Evolutionary conservation across 2,888 invertebrate genomes (phyloP), one percentile per base, ranked within the genome.

Genomic region (Drosophila fulvimacula): DNA sequence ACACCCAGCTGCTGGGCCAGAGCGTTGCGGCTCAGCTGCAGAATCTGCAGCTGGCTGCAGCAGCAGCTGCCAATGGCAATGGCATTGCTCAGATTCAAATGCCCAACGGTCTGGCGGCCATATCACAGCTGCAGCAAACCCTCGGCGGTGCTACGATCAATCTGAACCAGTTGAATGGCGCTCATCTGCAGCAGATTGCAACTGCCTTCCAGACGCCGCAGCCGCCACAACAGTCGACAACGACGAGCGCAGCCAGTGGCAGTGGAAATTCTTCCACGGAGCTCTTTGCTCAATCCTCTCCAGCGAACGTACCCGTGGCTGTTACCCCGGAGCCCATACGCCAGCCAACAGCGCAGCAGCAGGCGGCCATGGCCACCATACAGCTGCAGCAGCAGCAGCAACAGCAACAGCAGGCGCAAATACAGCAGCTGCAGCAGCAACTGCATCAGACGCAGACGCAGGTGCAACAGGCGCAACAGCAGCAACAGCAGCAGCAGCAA

Each of bases 1-100:
- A 92, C 64, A 92, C 92, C 38, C 93, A 93, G 70, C 75, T 93
- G 49, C 76, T 93, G 48, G 92, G 92, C 2, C 92, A 92, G 66
- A 92, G 92, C 60, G 88, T 93, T 62, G 92, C 92, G 1, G 88
- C 92, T 9, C 91, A 92, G 66, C 72, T 93, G 68, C 93, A 93
- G 81, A 92, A 92, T 69, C 82, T 93, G 7, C 93, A 93, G 64
- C 69, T 93, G 52, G 91, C 91, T 3, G 90, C 90, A 11, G 90
- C 90, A 1, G 90, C 91, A 11, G 85, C 85, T 0, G 86, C 89
- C 51, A 92, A 92, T 64, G 91, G 92, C 52, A 91, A 92, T 58
- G 82, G 90, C 66, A 90, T 92, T 58, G 88, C 92, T 24, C 93
- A 93, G 81, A 92, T 93, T 52, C 93, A 93, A 84, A 92, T 93